Conservation (phyloP, 2,888 invertebrate genomes). For the Dermolepida albohirtum region DNA sequence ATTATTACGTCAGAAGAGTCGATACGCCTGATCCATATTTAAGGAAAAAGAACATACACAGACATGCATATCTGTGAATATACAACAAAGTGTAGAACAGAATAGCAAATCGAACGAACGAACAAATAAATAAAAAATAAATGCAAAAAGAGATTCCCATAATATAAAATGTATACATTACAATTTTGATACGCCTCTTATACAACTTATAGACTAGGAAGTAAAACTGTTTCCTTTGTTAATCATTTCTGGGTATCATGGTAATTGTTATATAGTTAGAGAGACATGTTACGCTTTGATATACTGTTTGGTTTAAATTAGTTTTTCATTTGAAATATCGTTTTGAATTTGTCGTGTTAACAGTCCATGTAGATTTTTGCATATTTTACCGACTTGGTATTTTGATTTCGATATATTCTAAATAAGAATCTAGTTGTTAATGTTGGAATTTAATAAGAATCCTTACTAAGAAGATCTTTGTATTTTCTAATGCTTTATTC, state of each 20-base stretch:
- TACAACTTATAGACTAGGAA: constrained; percentile 2
- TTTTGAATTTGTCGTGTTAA: too few relatives aligned
- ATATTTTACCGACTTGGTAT: too few relatives aligned
- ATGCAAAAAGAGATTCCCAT: constrained; percentile 9
- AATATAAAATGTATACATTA: constrained; percentile 5
- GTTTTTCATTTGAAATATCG: constrained; percentile 2
- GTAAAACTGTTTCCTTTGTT: constrained; percentile 10
- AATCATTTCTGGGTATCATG: constrained; percentile 7
- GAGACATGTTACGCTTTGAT: constrained; percentile 2
- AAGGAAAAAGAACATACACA: constrained; percentile 3
- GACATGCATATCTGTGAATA: not conserved
- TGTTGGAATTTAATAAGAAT: too few relatives aligned
- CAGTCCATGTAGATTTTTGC: too few relatives aligned
- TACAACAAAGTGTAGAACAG: constrained; percentile 7
- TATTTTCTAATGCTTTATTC: too few relatives aligned
- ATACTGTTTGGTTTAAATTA: constrained; percentile 2
- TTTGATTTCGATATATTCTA: too few relatives aligned
- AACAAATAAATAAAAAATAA: not conserved
- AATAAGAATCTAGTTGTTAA: too few relatives aligned
- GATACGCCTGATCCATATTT: constrained; percentile 33
- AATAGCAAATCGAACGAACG: not conserved
- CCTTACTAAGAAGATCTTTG: too few relatives aligned
- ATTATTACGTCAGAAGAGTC: constrained; percentile 14
- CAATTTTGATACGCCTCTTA: constrained; percentile 8
- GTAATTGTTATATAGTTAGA: not conserved